These are phyloP conservation scores for Takifugu rubripes DNA, from an alignment of 2,797 vertebrate species.

Conservation along the genomic window DNA sequence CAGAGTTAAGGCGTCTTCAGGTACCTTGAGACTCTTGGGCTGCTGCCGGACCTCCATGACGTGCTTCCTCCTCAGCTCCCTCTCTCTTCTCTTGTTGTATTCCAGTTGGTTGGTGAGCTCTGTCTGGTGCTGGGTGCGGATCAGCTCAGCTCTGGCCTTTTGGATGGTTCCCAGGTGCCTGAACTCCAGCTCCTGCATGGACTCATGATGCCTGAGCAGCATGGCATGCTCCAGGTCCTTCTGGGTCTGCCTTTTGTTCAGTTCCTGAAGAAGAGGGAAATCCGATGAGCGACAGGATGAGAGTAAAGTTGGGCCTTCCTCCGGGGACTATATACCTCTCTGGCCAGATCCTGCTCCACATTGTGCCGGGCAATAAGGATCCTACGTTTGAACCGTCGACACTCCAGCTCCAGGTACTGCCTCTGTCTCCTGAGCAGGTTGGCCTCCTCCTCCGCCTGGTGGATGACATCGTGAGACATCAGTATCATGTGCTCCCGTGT, in stretches of 20 bases:
- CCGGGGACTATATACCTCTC: conserved; percentile 84
- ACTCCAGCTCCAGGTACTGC: conserved; percentile 95
- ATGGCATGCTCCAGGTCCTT: conserved; percentile 98
- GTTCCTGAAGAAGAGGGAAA: conserved; percentile 73
- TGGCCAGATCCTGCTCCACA: conserved; percentile 93
- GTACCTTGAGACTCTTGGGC: conserved; percentile 94
- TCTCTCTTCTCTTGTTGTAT: conserved; percentile 96
- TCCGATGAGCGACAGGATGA: background rate
- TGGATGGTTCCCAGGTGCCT: conserved; percentile 93
- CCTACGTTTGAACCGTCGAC: conserved; percentile 91
- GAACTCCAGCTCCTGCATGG: conserved; percentile 98
- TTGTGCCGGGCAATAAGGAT: conserved; percentile 96
- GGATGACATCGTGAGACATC: conserved; percentile 38
- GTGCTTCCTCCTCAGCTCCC: conserved; percentile 94
- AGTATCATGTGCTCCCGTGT: background rate
- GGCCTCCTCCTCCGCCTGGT: conserved; percentile 96
- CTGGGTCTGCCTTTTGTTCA: conserved; percentile 98
- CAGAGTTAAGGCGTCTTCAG: background rate
- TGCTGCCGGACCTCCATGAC: conserved; percentile 97
- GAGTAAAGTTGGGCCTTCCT: background rate
- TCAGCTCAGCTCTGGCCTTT: conserved; percentile 93
- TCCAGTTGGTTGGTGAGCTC: conserved; percentile 99
- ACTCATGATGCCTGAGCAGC: conserved; percentile 95
- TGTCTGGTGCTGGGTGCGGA: conserved; percentile 96
- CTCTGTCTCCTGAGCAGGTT: conserved; percentile 93